Evolutionary conservation across 2,113 vertebrate genomes (phyloP).

Genomic region (Labeo catla): DNA sequence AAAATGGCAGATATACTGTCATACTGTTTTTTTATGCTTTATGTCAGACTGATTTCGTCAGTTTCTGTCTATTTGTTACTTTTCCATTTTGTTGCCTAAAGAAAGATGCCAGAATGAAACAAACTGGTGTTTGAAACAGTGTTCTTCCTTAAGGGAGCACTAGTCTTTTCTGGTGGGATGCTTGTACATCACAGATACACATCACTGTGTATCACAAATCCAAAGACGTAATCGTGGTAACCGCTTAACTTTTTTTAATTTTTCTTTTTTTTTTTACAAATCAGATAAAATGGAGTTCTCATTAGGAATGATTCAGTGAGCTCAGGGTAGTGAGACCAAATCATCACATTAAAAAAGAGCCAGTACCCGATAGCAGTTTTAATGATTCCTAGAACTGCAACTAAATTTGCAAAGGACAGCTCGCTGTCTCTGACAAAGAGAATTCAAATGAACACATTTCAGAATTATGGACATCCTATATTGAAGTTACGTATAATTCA

Average conservation of each 20-base stretch:
- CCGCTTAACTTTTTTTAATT: neutral
- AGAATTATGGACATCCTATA: neutral
- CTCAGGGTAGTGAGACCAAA: neutral
- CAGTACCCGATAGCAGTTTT: neutral
- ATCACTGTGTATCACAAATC: neutral
- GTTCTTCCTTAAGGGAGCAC: neutral
- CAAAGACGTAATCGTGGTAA: neutral
- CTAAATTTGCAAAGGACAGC: neutral
- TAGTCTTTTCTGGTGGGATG: neutral
- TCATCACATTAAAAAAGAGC: conserved; percentile 10
- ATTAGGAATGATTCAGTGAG: neutral
- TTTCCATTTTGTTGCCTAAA: neutral
- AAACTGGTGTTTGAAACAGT: neutral
- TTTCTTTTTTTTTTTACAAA: neutral
- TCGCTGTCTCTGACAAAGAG: neutral
- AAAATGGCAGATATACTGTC: neutral
- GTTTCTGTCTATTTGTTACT: conserved; percentile 2
- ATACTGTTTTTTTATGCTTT: neutral
- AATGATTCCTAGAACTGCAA: neutral
- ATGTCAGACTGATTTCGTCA: neutral
- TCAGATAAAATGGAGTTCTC: neutral
- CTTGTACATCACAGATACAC: neutral
- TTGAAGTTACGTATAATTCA: neutral
- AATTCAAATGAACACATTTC: neutral
- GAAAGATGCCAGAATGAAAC: neutral